Base-by-base conservation (phyloP, 2,888 invertebrate species). In the Phyto melanocephala region DNA sequence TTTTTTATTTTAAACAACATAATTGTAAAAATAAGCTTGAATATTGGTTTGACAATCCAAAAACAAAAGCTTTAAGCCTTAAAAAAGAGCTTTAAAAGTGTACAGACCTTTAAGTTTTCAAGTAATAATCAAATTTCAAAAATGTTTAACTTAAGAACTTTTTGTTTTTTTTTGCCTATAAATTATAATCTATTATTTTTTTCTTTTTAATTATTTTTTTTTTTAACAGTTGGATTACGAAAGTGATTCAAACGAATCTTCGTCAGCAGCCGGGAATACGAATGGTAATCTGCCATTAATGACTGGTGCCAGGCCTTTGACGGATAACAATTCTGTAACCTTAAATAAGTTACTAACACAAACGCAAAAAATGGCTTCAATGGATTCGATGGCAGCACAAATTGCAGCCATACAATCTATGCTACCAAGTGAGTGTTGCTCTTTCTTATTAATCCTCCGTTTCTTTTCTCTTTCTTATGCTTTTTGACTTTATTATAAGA, bases 361-460 rank as follows among this genome's bases (percentile, higher is more conserved):
- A 86, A 88, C 87, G 82, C 87, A 90, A 86, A 92, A 92, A 88
- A 93, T 93, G 93, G 92, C 93, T 86, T 92, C 93, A 85, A 91
- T 93, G 87, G 93, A 93, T 92, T 94, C 94, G 91, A 94, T 96
- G 93, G 95, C 95, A 89, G 93, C 94, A 81, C 92, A 93, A 88
- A 92, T 93, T 89, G 93, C 93, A 86, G 94, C 94, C 67, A 92
- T 94, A 88, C 95, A 95, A 85, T 87, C 87, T 72, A 88, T 87
- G 76, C 87, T 88, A 86, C 88, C 88, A 86, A 88, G 89, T 89
- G 70, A 86, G 87, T 85, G 54, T 3, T 8, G n/a, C 45, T 45
- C 15, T 33, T 13, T 40, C 28, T 28, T n/a, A n/a, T n/a, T n/a
- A n/a, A n/a, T n/a, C n/a, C n/a, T n/a, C n/a, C n/a, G n/a, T n/a